These are phyloP conservation scores for Rhynchophorus ferrugineus DNA, from an alignment of 1,140 invertebrate genomes.

Conservation along the genomic window DNA sequence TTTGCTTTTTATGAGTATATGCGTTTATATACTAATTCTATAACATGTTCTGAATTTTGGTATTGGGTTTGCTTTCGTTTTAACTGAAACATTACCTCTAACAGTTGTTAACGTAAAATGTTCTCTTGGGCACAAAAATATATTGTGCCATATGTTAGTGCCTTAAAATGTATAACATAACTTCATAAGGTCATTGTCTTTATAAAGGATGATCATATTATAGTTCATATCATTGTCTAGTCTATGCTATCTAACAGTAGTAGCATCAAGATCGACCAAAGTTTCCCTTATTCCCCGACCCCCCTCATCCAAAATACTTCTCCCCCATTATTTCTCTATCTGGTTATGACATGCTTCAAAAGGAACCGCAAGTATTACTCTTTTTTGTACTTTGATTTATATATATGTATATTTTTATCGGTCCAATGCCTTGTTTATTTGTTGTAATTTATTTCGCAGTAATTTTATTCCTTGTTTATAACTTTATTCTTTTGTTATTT, in stretches of 20 bases:
- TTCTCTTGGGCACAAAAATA: too few relatives aligned
- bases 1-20: too few relatives aligned
- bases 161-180: too few relatives aligned
- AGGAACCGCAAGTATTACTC: conserved; percentile 28
- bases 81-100: too few relatives aligned
- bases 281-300: conserved; percentile 12
- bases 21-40: too few relatives aligned
- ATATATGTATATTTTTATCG: neutral
- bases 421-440: neutral
- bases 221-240: conserved; percentile 14
- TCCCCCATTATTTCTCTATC: neutral
- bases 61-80: too few relatives aligned
- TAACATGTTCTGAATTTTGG: too few relatives aligned
- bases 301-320: conserved; percentile 1
- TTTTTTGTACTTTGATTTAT: conserved; percentile 12
- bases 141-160: too few relatives aligned
- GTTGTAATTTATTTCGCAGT: neutral
- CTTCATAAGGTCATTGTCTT: too few relatives aligned
- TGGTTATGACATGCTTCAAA: conserved; percentile 9
- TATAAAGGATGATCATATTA: too few relatives aligned
- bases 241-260: conserved; percentile 3
- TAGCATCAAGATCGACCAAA: conserved; percentile 19
- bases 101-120: too few relatives aligned
- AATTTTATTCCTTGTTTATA: conserved; percentile 6
- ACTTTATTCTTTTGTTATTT: conserved; percentile 23